Percentiles rank a stretch among this genome's conserved stretches.
phyloP scores from a whole-genome alignment of 2,888 invertebrate genomes.

The Acrobasis repandana region DNA sequence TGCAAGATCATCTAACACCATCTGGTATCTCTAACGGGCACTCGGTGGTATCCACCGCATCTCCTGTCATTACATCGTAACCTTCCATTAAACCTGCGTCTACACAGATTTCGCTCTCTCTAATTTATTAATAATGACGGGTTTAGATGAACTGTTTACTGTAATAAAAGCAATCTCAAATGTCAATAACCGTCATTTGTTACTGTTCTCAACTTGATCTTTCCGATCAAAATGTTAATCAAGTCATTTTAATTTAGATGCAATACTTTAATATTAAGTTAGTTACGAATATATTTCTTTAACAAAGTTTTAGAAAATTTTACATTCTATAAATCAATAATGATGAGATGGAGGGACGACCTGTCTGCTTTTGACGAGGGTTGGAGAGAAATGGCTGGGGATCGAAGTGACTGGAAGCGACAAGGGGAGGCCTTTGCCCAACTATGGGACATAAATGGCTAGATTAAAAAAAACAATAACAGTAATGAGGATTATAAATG shows the following conservation, averaged over 20 bases:
- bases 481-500: no score
- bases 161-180: conserved; percentile 8
- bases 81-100: conserved; percentile 14
- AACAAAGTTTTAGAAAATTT: no score
- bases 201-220: conserved; percentile 1
- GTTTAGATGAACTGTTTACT: conserved; percentile 3
- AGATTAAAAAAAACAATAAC: no score
- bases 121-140: conserved; percentile 13
- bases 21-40: not conserved
- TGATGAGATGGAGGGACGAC: no score
- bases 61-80: conserved; percentile 16
- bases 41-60: conserved; percentile 2
- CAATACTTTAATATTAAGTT: no score
- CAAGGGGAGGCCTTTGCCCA: no score
- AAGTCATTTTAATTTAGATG: not conserved
- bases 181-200: conserved; percentile 9
- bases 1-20: not conserved
- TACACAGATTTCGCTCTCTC: not conserved
- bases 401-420: no score
- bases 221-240: not conserved
- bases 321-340: no score
- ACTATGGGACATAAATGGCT: no score
- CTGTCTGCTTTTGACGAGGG: no score
- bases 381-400: no score
- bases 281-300: no score